Base-by-base conservation (phyloP, 2,113 vertebrate species). In the Gymnocephalus cernua region DNA sequence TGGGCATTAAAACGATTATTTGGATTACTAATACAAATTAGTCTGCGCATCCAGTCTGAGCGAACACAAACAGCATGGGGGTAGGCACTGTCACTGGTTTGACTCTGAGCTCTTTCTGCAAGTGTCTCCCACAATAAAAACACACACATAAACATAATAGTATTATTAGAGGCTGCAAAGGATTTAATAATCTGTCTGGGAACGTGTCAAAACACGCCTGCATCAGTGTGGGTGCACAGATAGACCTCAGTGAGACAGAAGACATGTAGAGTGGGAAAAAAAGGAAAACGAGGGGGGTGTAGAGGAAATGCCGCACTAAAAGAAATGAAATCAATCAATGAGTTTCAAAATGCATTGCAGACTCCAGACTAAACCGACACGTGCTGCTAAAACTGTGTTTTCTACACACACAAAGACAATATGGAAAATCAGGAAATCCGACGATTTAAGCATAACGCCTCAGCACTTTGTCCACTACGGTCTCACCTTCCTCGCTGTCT, bases 1-100 rank as follows among this genome's bases (percentile, higher is more conserved):
- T 93, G 89, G 90, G 93, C 92, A 95, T 96, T 95, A 95, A 95
- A 94, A 86, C 74, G 91, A 94, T 95, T 95, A 95, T 95, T 95
- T 94, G 93, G 92, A 93, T 92, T 93, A 83, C 89, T 93, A 93
- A 94, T 94, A 94, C 92, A 94, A 95, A 94, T 95, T 89, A 94
- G 92, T 92, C 92, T 93, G 90, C 86, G 86, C 84, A 78, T 90
- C 85, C 82, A 85, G 87, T 79, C 88, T 89, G 86, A 87, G 86
- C 77, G 70, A 82, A 87, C 83, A 89, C 79, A 88, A 68, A 75
- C 83, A 85, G 87, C 90, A 77, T 25, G 76, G 76, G 91, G 78
- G 47, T 78, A 77, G 74, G 82, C 68, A 75, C 88, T 82, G 92
- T 90, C 91, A 87, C 84, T 25, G 84, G 79, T 83, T 86, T 66